phyloP scores from a whole-genome alignment of 2,888 invertebrate genomes.

The Mythimna albipuncta region DNA sequence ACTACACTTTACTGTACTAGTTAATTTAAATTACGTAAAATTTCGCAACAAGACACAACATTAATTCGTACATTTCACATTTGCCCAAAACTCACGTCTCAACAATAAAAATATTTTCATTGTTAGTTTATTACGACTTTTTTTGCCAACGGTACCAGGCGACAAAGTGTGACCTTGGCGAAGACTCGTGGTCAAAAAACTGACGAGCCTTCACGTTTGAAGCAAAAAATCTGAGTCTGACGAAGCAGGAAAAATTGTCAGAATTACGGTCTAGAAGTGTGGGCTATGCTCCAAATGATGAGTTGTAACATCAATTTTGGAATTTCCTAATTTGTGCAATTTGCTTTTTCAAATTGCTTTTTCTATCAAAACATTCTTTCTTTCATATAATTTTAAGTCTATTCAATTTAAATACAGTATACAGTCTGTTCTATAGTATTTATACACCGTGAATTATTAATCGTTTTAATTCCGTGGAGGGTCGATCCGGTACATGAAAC shows the following conservation, averaged over 20 bases:
- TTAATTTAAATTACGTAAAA: slow-evolving; percentile 27
- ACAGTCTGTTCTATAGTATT: too few species aligned
- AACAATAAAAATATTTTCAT: slow-evolving; percentile 55
- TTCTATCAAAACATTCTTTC: not conserved
- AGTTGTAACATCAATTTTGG: not conserved
- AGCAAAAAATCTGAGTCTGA: slow-evolving; percentile 48
- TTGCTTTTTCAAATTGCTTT: not conserved
- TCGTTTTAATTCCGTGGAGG: too few species aligned
- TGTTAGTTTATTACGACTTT: slow-evolving; percentile 49
- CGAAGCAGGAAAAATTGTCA: slow-evolving; percentile 50
- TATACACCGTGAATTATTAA: too few species aligned
- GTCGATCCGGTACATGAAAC: too few species aligned
- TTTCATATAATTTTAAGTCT: too few species aligned
- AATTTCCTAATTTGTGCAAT: not conserved
- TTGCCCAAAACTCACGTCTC: slow-evolving; percentile 47
- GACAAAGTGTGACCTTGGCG: slow-evolving; percentile 56
- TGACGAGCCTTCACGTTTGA: slow-evolving; percentile 28
- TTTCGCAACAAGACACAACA: not conserved
- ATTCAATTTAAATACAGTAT: too few species aligned
- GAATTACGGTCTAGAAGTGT: slow-evolving; percentile 39
- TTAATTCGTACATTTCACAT: slow-evolving; percentile 38
- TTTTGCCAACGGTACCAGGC: slow-evolving; percentile 60
- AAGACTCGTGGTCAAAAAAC: slow-evolving; percentile 60
- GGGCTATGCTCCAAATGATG: not conserved
- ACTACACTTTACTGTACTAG: not conserved